A percentile compares a stretch with the other conserved stretches of the same genome.
Conservation (phyloP, 2,113 vertebrate species). For the Henicopernis longicauda region DNA sequence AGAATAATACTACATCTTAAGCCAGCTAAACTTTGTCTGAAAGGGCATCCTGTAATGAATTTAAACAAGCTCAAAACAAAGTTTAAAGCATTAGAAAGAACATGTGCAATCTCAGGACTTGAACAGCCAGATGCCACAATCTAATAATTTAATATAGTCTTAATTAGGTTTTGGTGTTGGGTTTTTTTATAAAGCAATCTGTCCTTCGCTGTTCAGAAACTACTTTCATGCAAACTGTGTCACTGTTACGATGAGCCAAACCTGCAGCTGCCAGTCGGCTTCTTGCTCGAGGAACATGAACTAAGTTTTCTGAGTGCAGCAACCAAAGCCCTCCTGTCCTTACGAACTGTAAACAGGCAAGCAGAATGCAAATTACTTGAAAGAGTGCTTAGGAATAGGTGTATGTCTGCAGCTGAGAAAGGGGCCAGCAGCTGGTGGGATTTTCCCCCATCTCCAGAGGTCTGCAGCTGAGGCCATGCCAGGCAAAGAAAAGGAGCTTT, state of each 20-base stretch:
- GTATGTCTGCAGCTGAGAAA: background rate
- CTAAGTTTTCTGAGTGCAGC: background rate
- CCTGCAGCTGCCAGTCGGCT: background rate
- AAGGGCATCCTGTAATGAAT: background rate
- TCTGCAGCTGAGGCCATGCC: background rate
- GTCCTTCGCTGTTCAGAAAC: background rate
- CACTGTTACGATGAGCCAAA: background rate
- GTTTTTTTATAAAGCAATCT: background rate
- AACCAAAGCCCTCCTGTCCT: no score
- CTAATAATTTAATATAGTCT: background rate
- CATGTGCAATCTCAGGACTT: background rate
- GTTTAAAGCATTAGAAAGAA: background rate
- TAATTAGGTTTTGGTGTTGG: background rate
- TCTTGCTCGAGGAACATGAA: background rate
- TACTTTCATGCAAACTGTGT: background rate
- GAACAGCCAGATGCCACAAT: background rate
- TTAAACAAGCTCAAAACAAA: background rate
- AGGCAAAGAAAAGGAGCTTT: background rate
- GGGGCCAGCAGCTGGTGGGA: background rate
- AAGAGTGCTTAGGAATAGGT: background rate
- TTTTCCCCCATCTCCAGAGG: background rate
- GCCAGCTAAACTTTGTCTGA: background rate
- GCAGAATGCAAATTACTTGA: background rate
- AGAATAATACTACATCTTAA: background rate
- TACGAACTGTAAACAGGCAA: rapidly evolving